Evolutionary conservation across 2,797 vertebrate genomes (phyloP), one percentile per base, ranked within the genome.

Genomic region (Pteronotus mesoamericanus): DNA sequence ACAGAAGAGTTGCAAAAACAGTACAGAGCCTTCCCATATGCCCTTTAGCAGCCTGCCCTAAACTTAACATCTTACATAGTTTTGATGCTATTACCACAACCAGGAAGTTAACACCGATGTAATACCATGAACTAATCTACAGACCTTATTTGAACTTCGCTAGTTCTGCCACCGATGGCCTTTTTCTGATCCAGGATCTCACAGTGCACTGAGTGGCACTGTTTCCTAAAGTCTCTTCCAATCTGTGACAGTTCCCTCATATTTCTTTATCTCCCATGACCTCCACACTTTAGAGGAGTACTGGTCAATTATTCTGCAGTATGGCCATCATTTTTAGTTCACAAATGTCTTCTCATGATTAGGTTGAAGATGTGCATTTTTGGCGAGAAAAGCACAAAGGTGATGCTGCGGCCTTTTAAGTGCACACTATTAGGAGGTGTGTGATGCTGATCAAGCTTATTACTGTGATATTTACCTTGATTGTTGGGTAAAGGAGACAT

Each of bases 1-100:
- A 85, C 42, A 92, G 94, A 95, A 89, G 94, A 94, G 83, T 92
- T 92, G 66, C n/a, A 82, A 79, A 88, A 94, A 75, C 4, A 68
- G 72, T 57, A 80, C 68, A 95, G 51, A 93, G 78, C 48, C 42
- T 72, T 74, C 32, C 59, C 15, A 2, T 46, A 57, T 9, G 14
- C 5, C n/a, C 15, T 55, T 66, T 19, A 46, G 82, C 51, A 37
- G 44, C 64, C 85, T 66, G 14, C 26, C 26, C 75, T 84, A 37
- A 59, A 51, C 37, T 29, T 89, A 64, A 74, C 68, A 39, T 61
- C 85, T 82, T 68, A 32, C 2, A 10, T 32, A 16, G 46, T 59
- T 80, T 44, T 59, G 59, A 29, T 19, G 19, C 5, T 77, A 37
- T 59, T 29, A 55, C 74, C 82, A n/a, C 72, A 88, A 46, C 14